Conservation (phyloP, 2,888 invertebrate genomes). For the Pachydiplax longipennis region DNA sequence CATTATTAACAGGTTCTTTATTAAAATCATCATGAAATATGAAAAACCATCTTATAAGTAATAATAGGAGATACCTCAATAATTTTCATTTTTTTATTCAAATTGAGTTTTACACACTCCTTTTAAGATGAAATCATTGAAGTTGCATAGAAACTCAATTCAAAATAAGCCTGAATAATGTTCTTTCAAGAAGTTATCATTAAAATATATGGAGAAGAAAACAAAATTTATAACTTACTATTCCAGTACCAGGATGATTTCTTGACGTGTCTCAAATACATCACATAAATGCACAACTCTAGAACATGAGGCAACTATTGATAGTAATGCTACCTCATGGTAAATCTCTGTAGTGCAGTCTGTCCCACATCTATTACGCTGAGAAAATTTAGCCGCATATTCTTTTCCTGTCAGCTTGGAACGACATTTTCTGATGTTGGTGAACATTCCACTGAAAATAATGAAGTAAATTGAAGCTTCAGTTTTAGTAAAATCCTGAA, state of each 20-base stretch:
- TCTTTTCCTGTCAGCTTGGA: constrained; percentile 60
- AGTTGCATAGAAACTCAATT: too few species aligned
- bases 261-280: constrained; percentile 64
- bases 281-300: constrained; percentile 64
- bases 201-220: too few species aligned
- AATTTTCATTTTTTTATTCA: too few species aligned
- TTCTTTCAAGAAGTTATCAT: too few species aligned
- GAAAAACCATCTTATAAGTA: too few species aligned
- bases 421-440: constrained; percentile 63
- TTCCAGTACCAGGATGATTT: constrained; percentile 66
- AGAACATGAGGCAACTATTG: constrained; percentile 61
- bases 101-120: too few species aligned
- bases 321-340: constrained; percentile 65
- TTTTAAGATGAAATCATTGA: too few species aligned
- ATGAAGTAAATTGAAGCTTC: neutral
- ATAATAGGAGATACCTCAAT: too few species aligned
- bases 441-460: constrained; percentile 65
- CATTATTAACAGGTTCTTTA: too few species aligned
- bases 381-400: constrained; percentile 66
- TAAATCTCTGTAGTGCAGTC: constrained; percentile 65
- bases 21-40: too few species aligned
- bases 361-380: constrained; percentile 63
- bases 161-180: too few species aligned
- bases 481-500: too few species aligned
- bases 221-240: constrained; percentile 60